These are phyloP conservation scores for Dendropsophus ebraccatus DNA, from an alignment of 2,113 vertebrate species.

Conservation along the genomic window DNA sequence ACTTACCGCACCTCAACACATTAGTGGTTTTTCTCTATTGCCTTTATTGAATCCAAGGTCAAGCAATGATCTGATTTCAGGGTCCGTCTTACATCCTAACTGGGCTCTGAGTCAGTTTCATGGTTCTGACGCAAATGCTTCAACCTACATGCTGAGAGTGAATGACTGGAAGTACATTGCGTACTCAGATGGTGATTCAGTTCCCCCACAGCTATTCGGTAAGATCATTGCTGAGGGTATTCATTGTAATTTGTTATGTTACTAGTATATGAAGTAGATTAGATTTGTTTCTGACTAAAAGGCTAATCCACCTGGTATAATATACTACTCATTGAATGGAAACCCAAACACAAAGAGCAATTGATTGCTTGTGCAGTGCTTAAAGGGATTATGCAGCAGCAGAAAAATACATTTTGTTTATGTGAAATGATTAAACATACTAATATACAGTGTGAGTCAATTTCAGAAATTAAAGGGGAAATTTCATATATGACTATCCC, in stretches of 20 bases:
- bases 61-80: background rate
- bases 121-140: constrained; percentile 91
- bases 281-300: background rate
- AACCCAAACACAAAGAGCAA: background rate
- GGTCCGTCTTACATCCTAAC: constrained; percentile 64
- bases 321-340: background rate
- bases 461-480: too few species aligned
- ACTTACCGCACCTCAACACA: constrained; percentile 70
- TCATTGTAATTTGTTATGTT: background rate
- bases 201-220: constrained; percentile 90
- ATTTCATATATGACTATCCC: too few species aligned
- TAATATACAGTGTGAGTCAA: too few species aligned
- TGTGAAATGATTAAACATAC: too few species aligned
- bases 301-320: background rate
- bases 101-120: constrained; percentile 96
- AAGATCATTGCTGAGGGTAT: constrained; percentile 55
- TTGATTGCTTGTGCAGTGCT: background rate
- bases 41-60: constrained; percentile 69
- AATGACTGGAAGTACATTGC: constrained; percentile 89
- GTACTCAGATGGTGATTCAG: constrained; percentile 82
- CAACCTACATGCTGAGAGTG: constrained; percentile 90
- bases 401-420: too few species aligned
- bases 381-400: too few species aligned
- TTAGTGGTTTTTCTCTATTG: constrained; percentile 87
- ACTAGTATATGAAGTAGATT: background rate